Conservation (phyloP, 2,797 vertebrate species). For the Darevskia nairensis region DNA sequence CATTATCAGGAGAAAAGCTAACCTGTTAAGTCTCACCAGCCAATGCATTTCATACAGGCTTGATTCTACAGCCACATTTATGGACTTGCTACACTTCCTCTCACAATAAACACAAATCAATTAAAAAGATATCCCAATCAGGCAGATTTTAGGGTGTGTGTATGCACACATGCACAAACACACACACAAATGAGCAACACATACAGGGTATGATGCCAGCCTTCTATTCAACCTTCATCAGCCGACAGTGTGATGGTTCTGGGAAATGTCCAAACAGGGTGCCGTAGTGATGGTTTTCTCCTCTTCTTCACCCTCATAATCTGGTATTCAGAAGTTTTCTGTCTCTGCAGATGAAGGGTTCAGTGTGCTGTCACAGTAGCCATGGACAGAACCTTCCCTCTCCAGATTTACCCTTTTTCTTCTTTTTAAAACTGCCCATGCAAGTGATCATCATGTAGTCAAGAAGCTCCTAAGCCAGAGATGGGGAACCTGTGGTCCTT, state of each 20-base stretch:
- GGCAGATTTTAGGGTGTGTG: too few species aligned
- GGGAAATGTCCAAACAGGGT: too few species aligned
- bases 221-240: too few species aligned
- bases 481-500: too few species aligned
- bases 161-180: too few species aligned
- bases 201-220: too few species aligned
- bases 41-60: not conserved
- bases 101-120: not conserved
- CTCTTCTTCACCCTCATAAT: not conserved
- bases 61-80: not conserved
- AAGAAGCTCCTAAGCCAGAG: too few species aligned
- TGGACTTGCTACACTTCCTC: not conserved
- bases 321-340: not conserved
- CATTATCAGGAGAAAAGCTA: constrained; percentile 59
- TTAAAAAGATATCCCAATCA: too few species aligned
- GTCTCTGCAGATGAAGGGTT: not conserved
- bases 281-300: too few species aligned
- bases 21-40: constrained; percentile 57
- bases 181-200: too few species aligned
- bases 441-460: too few species aligned
- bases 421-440: too few species aligned
- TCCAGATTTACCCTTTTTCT: not conserved
- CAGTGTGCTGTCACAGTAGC: not conserved
- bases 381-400: not conserved
- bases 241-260: not conserved